Base-by-base conservation (phyloP, 53 echinoderm and acorn worm species). In the Henricia sp. region DNA sequence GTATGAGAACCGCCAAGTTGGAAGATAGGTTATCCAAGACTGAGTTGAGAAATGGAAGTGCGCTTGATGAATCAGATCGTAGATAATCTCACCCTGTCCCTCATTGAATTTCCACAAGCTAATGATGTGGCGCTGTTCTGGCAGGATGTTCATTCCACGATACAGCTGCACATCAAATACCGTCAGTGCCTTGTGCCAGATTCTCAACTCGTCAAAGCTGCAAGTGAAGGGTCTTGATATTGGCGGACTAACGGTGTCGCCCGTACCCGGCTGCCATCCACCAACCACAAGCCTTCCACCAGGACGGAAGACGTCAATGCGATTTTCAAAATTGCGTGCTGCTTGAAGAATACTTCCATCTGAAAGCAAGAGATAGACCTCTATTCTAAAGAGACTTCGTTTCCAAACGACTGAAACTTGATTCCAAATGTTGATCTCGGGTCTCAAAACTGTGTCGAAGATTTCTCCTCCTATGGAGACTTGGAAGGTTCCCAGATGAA, bases 31-130 rank as follows among this genome's bases (percentile, higher is more conserved):
- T 40, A 67, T 74, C 88, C 92, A 92, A 24, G 82, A 35, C 12
- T 82, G 54, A 4, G 43, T 58, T 21, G 69, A 19, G 30, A 95
- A 83, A 65, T 37, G 51, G 46, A 95, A 90, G 23, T 90, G 57
- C 26, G 73, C 74, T 23, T 57, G 44, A 33, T 84, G 67, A 34
- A 95, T 75, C 58, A 82, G 52, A 66, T 95, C 95, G 39, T 50
- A 37, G 1, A 88, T 83, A 14, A 68, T 62, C 35, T 69, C 37
- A 17, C 95, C 95, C 38, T 95, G 82, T 17, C 95, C 95, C 70
- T 95, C 95, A 41, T 95, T 86, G 70, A 90, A 92, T 38, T 95
- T 95, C 92, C 92, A 95, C 37, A 95, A 50, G 29, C 87, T 85
- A 68, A 68, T 75, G 26, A 95, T 74, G 53, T 91, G 51, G 1